These are phyloP conservation scores for Holotrichia oblita DNA, from an alignment of 1,140 invertebrate genomes.

Conservation along the genomic window DNA sequence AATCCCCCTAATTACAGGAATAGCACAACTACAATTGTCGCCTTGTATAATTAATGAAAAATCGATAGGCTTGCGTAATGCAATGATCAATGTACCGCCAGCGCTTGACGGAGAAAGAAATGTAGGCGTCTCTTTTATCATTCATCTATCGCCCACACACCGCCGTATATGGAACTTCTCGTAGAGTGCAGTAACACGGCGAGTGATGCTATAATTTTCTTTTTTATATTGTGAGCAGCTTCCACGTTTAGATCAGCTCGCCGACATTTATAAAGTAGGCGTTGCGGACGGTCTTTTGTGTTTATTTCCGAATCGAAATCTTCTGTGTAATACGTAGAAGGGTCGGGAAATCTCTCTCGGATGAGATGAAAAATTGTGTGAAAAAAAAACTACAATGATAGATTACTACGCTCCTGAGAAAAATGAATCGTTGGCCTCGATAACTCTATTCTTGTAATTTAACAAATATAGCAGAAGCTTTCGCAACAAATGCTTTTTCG, in stretches of 20 bases:
- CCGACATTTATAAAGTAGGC: neutral
- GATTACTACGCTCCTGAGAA: too few relatives aligned
- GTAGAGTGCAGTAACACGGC: neutral
- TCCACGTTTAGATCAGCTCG: neutral
- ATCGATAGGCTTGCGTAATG: too few relatives aligned
- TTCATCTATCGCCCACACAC: neutral
- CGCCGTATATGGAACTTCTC: neutral
- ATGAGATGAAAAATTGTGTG: too few relatives aligned
- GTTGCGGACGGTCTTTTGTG: neutral
- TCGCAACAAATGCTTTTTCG: neutral
- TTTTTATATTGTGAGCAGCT: neutral
- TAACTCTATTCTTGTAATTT: too few relatives aligned
- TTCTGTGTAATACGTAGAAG: too few relatives aligned
- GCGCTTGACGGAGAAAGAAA: neutral
- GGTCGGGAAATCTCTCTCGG: too few relatives aligned
- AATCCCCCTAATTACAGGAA: too few relatives aligned
- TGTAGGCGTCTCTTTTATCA: neutral
- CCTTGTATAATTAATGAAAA: too few relatives aligned
- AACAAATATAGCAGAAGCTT: too few relatives aligned
- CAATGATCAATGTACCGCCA: neutral
- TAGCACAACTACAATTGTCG: too few relatives aligned
- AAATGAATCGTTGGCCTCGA: too few relatives aligned
- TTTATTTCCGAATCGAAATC: neutral
- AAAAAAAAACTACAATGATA: too few relatives aligned
- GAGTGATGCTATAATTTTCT: neutral